Percentiles rank a stretch among this genome's conserved stretches.
phyloP scores from a whole-genome alignment of 2,888 invertebrate genomes.

The Netelia virgata region DNA sequence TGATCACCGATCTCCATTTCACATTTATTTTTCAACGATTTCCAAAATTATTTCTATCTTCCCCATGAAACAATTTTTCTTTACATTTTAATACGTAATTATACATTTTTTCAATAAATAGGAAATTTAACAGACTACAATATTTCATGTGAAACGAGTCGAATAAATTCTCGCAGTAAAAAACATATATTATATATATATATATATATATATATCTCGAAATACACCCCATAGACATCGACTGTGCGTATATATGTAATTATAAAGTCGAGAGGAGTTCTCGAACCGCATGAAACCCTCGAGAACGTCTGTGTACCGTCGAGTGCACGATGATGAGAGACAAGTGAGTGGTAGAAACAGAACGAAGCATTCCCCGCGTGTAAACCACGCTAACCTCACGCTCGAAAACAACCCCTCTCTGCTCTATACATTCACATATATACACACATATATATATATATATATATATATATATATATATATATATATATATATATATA shows the following conservation, averaged over 20 bases:
- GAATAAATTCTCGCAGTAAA: background rate
- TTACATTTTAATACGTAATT: no score
- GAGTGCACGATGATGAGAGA: constrained; percentile 12
- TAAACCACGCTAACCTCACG: constrained; percentile 60
- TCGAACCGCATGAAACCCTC: constrained; percentile 24
- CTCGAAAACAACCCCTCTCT: constrained; percentile 70
- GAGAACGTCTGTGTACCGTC: constrained; percentile 28
- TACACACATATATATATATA: constrained; percentile 25
- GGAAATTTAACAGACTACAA: background rate
- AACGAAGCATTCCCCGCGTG: background rate
- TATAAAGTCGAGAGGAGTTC: constrained; percentile 16
- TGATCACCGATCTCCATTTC: no score
- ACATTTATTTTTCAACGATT: no score
- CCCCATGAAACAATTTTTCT: no score
- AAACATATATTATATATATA: background rate
- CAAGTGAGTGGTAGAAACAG: background rate
- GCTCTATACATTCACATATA: constrained; percentile 3
- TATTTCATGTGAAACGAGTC: background rate
- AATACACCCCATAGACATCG: constrained; percentile 6
- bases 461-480: background rate
- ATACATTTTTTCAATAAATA: no score
- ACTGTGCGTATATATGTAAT: background rate
- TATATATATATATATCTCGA: background rate
- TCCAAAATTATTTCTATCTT: no score
- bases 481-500: background rate